Evolutionary conservation across 1,140 invertebrate species (phyloP).

Genomic region (Eueides isabella): DNA sequence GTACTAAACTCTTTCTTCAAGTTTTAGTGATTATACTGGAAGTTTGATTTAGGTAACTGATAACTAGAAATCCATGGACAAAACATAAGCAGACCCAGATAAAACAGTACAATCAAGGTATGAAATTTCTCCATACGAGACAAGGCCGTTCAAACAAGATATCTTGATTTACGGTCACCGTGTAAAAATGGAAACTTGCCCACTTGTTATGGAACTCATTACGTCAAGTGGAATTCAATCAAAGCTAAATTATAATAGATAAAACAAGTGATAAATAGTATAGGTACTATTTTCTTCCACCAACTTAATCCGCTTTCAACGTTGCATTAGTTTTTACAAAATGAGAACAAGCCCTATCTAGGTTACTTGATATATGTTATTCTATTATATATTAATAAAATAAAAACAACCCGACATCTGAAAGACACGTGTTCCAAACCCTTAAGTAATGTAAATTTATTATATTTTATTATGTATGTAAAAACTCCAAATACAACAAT

Average conservation of each 20-base stretch:
- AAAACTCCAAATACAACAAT: too few relatives aligned
- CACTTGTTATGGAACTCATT: conserved; percentile 31
- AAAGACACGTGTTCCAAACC: too few relatives aligned
- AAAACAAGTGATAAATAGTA: conserved; percentile 11
- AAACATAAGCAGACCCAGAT: not conserved
- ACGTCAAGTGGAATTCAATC: conserved; percentile 21
- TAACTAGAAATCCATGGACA: not conserved
- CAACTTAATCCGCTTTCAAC: not conserved
- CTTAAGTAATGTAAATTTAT: too few relatives aligned
- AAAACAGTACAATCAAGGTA: not conserved
- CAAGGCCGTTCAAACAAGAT: conserved; percentile 36
- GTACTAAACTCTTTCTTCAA: not conserved
- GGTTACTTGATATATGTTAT: not conserved
- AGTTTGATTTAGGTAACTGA: not conserved
- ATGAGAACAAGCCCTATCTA: not conserved
- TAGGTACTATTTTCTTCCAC: not conserved
- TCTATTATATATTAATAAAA: too few relatives aligned
- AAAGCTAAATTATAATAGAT: conserved; percentile 20
- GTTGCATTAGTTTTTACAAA: not conserved
- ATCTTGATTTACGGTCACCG: conserved; percentile 18
- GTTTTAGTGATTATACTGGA: not conserved
- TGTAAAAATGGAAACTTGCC: conserved; percentile 35
- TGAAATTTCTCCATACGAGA: conserved; percentile 16
- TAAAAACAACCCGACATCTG: too few relatives aligned
- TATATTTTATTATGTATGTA: too few relatives aligned